Evolutionary conservation across 2,888 invertebrate species (phyloP).

Genomic region (Rhagophthalmus giganteus): DNA sequence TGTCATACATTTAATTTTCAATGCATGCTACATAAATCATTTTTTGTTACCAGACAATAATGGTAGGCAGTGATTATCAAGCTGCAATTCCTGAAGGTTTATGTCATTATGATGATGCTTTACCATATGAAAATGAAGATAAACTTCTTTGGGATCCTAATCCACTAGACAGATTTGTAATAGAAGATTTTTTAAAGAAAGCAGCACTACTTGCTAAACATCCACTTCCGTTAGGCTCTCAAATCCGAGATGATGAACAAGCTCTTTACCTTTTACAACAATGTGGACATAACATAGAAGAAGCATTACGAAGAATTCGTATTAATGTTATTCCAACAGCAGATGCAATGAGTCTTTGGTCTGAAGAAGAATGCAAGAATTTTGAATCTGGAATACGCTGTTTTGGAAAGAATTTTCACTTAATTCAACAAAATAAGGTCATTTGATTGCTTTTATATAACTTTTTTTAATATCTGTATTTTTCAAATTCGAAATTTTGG

Average conservation of each 20-base stretch:
- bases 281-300: slow-evolving; percentile 94
- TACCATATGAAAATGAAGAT: slow-evolving; percentile 94
- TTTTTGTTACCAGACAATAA: slow-evolving; percentile 68
- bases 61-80: slow-evolving; percentile 94
- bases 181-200: slow-evolving; percentile 79
- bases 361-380: slow-evolving; percentile 94
- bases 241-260: slow-evolving; percentile 85
- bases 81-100: slow-evolving; percentile 91
- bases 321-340: slow-evolving; percentile 66
- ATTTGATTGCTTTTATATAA: no score
- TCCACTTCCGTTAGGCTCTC: slow-evolving; percentile 71
- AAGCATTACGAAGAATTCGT: slow-evolving; percentile 80
- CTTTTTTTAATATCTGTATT: no score
- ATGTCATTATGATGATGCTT: slow-evolving; percentile 89
- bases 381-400: slow-evolving; percentile 94
- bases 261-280: slow-evolving; percentile 88
- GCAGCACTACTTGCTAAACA: slow-evolving; percentile 54
- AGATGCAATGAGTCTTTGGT: slow-evolving; percentile 87
- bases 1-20: background rate
- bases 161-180: slow-evolving; percentile 69
- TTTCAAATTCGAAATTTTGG: no score
- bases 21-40: slow-evolving; percentile 4
- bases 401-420: slow-evolving; percentile 95
- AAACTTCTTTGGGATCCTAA: slow-evolving; percentile 92
- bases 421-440: slow-evolving; percentile 91